Conservation (phyloP, 2,888 invertebrate genomes). For the Cheilosia variabilis region DNA sequence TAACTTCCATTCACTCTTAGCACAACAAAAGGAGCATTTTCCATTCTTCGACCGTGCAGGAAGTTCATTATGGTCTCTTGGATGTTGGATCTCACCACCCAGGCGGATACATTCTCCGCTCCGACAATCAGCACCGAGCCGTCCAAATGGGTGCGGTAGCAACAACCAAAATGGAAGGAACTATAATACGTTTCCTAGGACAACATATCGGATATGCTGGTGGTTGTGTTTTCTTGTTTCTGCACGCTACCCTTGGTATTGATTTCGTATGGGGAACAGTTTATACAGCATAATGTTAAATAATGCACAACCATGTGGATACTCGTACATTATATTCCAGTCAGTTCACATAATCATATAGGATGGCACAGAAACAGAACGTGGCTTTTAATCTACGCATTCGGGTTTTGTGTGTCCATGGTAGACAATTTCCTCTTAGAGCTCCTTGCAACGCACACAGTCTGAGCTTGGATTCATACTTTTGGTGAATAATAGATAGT, state of each 20-base stretch:
- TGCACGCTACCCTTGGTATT: constrained; percentile 17
- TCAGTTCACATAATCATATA: no score
- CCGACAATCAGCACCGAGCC: not conserved
- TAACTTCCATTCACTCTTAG: constrained; percentile 38
- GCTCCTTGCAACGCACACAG: no score
- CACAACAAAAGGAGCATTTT: constrained; percentile 48
- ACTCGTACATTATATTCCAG: no score
- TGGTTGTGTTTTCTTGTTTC: constrained; percentile 22
- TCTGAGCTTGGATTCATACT: no score
- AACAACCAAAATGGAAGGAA: constrained; percentile 17
- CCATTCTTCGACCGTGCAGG: constrained; percentile 18
- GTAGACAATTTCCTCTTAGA: no score
- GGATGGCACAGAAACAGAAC: no score
- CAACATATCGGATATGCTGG: constrained; percentile 34
- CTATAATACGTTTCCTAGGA: constrained; percentile 34
- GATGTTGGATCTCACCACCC: not conserved
- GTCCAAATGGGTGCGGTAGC: not conserved
- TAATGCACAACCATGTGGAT: not conserved
- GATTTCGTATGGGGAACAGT: constrained; percentile 36
- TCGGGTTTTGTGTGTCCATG: no score
- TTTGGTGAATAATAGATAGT: no score
- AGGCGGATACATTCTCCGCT: not conserved
- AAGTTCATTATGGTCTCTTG: constrained; percentile 51
- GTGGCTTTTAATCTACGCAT: no score
- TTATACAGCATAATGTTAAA: constrained; percentile 29